Percentiles rank a stretch among this genome's conserved stretches.
These are phyloP conservation scores for Tympanuchus pallidicinctus DNA, from an alignment of 2,113 vertebrate species.

Conservation along the genomic window DNA sequence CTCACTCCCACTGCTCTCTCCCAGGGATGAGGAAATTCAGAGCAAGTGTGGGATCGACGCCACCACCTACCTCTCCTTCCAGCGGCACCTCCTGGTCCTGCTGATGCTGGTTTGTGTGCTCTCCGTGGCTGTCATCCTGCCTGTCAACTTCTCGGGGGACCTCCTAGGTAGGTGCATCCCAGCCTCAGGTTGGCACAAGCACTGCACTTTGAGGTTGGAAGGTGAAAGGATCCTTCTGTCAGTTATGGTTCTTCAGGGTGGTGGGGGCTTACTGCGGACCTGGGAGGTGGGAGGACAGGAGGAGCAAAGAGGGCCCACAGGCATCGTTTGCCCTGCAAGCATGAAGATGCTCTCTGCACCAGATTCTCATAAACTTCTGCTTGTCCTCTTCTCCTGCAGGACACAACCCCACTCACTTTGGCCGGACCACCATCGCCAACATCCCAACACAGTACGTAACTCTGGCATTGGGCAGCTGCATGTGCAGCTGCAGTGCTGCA, in stretches of 20 bases:
- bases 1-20: constrained; percentile 18
- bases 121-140: constrained; percentile 92
- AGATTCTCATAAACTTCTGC: neutral
- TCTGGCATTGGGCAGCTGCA: neutral
- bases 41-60: constrained; percentile 95
- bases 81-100: constrained; percentile 92
- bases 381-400: constrained; percentile 77
- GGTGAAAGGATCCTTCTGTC: neutral
- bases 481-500: neutral
- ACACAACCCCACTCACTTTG: constrained; percentile 89
- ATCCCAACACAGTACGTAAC: constrained; percentile 89
- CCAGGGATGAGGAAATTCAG: constrained; percentile 92
- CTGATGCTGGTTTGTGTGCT: constrained; percentile 89
- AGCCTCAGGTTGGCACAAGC: neutral
- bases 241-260: neutral
- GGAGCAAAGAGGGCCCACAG: neutral
- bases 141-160: constrained; percentile 92
- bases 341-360: rapidly evolving
- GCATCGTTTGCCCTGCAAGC: neutral
- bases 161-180: constrained; percentile 85
- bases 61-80: constrained; percentile 94
- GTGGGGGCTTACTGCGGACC: neutral
- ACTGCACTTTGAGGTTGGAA: neutral
- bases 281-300: neutral
- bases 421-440: constrained; percentile 94